Percentiles rank a stretch among this genome's conserved stretches.
Conservation (phyloP, 2,888 invertebrate species). For the Diogma glabrata region DNA sequence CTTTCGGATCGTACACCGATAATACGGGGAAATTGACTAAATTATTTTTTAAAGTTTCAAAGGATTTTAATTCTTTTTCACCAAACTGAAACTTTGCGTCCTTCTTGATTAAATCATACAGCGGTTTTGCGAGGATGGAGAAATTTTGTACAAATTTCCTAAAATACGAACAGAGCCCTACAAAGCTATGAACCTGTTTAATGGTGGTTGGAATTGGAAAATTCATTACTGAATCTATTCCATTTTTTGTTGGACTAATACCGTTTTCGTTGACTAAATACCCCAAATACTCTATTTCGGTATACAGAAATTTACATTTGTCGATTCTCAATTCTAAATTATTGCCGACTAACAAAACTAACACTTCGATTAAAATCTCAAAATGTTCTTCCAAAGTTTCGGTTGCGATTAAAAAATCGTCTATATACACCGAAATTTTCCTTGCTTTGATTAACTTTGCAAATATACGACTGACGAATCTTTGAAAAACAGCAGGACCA, state of each 20-base stretch:
- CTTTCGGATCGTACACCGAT: constrained; percentile 21
- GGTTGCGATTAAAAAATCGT: constrained; percentile 21
- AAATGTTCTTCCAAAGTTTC: constrained; percentile 18
- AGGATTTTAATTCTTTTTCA: constrained; percentile 14
- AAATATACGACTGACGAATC: constrained; percentile 18
- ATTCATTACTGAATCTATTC: constrained; percentile 7
- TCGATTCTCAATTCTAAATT: too few relatives aligned
- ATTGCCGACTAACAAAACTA: too few relatives aligned
- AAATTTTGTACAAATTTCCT: constrained; percentile 11
- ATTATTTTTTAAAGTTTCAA: too few relatives aligned
- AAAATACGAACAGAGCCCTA: constrained; percentile 12
- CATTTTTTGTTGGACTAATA: constrained; percentile 9
- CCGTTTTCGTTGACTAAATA: constrained; percentile 5
- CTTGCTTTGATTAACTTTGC: too few relatives aligned
- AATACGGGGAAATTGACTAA: too few relatives aligned
- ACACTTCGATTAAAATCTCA: too few relatives aligned
- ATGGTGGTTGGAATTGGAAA: too few relatives aligned
- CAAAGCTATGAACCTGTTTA: too few relatives aligned
- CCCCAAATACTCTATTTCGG: too few relatives aligned
- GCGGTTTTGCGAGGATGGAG: constrained; percentile 20
- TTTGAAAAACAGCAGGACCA: constrained; percentile 21
- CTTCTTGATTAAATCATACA: constrained; percentile 15
- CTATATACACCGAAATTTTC: too few relatives aligned
- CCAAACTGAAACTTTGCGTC: constrained; percentile 16
- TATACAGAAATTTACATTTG: too few relatives aligned